These are phyloP conservation scores for Phalacrocorax brasilianus DNA, from an alignment of 2,113 vertebrate species.

Conservation along the genomic window DNA sequence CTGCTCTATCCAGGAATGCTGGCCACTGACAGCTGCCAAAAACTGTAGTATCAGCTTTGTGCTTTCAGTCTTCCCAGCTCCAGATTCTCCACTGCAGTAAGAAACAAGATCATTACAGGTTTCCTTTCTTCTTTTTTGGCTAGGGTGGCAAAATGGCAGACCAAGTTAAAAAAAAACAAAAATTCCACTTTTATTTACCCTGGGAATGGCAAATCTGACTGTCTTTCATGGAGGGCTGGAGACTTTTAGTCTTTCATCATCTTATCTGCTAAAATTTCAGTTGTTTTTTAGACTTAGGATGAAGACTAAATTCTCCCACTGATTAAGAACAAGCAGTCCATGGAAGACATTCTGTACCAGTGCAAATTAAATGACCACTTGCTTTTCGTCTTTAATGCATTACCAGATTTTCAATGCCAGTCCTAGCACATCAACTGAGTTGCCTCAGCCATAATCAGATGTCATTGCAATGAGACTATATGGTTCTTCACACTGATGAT, in stretches of 20 bases:
- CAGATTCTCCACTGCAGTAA: constrained; percentile 89
- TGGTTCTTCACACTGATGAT: not conserved
- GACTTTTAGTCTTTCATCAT: not conserved
- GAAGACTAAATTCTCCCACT: not conserved
- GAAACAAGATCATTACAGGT: not conserved
- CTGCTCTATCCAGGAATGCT: constrained; percentile 96
- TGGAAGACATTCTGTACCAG: not conserved
- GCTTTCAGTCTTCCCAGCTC: constrained; percentile 96
- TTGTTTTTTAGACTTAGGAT: not conserved
- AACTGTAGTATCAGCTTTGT: constrained; percentile 96
- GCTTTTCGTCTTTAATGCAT: not conserved
- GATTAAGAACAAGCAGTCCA: not conserved
- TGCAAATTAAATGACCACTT: not conserved
- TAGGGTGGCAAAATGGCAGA: not conserved
- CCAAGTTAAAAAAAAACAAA: not conserved
- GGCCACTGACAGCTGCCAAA: constrained; percentile 90
- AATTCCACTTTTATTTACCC: not conserved
- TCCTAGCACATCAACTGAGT: not conserved
- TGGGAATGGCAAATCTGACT: not conserved
- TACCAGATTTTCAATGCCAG: not conserved
- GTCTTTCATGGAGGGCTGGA: not conserved
- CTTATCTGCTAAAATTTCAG: not conserved
- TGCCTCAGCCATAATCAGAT: not conserved
- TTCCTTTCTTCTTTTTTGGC: not conserved
- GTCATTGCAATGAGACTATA: not conserved